These are phyloP conservation scores for Colinus virginianus DNA, from an alignment of 2,113 vertebrate species.

Conservation along the genomic window DNA sequence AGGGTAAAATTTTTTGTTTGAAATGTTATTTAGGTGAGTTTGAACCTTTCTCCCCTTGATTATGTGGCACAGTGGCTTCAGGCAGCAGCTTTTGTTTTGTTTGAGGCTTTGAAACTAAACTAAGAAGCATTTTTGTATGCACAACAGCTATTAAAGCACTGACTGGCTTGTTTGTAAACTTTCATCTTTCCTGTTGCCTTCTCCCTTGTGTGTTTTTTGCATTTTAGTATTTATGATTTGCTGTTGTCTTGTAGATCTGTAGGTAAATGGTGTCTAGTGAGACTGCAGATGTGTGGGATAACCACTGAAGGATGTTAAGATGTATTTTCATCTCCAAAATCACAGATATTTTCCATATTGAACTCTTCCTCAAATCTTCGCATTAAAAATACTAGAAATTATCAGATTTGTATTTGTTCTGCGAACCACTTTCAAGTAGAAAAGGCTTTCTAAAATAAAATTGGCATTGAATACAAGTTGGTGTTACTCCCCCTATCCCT, in stretches of 20 bases:
- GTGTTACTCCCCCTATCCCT: background rate
- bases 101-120: slow-evolving; percentile 55
- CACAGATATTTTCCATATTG: background rate
- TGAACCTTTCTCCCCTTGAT: slow-evolving; percentile 45
- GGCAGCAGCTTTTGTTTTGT: slow-evolving; percentile 45
- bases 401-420: background rate
- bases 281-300: background rate
- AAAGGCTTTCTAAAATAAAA: slow-evolving; percentile 9
- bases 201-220: slow-evolving; percentile 17
- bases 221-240: slow-evolving; percentile 13
- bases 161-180: slow-evolving; percentile 44
- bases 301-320: background rate
- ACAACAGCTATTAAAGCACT: slow-evolving; percentile 48
- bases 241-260: slow-evolving; percentile 21
- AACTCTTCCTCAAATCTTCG: background rate
- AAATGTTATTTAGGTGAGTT: slow-evolving; percentile 67
- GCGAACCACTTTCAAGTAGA: background rate
- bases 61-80: slow-evolving; percentile 33
- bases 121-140: slow-evolving; percentile 56
- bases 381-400: background rate
- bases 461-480: background rate
- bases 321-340: slow-evolving; percentile 20
- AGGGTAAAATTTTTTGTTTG: slow-evolving; percentile 83
- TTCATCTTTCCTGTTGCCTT: slow-evolving; percentile 39
- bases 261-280: background rate